Evolutionary conservation across 2,888 invertebrate genomes (phyloP).

Genomic region (Euplexia lucipara): DNA sequence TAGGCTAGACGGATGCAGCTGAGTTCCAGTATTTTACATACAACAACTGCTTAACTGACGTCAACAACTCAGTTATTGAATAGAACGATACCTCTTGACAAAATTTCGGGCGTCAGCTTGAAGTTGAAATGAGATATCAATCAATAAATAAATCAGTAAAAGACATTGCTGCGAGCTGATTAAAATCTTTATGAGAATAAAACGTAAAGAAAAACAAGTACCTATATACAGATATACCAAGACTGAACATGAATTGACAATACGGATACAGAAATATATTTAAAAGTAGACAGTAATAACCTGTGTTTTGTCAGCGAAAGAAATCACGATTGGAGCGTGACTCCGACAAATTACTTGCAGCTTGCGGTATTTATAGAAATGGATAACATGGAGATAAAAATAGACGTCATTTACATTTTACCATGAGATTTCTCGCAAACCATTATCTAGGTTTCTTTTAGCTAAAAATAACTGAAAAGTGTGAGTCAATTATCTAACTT

Average conservation of each 20-base stretch:
- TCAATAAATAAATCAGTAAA: not conserved
- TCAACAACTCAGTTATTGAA: too few species aligned
- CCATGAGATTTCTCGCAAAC: too few species aligned
- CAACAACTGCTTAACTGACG: too few species aligned
- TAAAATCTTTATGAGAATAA: not conserved
- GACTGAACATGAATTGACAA: conserved; percentile 2
- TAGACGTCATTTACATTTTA: not conserved
- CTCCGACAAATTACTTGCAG: conserved; percentile 32
- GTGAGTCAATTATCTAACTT: too few species aligned
- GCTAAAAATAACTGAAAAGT: too few species aligned
- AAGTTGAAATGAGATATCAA: too few species aligned
- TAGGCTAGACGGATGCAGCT: too few species aligned
- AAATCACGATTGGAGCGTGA: conserved; percentile 32
- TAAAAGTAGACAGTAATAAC: conserved; percentile 1
- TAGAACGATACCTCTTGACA: too few species aligned
- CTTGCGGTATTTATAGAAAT: conserved; percentile 23
- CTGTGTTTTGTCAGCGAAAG: conserved; percentile 16
- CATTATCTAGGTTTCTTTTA: too few species aligned
- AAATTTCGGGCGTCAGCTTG: too few species aligned
- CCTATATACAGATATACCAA: not conserved
- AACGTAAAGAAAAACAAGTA: too few species aligned
- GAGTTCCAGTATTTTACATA: too few species aligned
- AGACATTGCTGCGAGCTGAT: not conserved
- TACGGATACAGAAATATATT: conserved; percentile 15
- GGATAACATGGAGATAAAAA: conserved; percentile 1